phyloP scores from a whole-genome alignment of 92 coral and sea anemone species.

The Muricea muricata region DNA sequence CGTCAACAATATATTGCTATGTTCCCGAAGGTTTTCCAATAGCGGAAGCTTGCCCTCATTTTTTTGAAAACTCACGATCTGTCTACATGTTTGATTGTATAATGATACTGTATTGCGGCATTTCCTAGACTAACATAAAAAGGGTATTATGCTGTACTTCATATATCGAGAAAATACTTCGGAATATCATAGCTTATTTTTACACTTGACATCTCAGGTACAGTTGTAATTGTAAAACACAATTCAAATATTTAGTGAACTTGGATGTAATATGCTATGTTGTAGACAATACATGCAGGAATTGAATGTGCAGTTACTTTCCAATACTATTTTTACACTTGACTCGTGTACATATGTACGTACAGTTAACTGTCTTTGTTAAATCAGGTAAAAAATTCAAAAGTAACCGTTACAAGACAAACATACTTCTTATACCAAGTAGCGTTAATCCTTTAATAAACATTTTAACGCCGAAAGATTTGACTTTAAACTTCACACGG shows the following conservation, averaged over 20 bases:
- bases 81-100: too few species aligned
- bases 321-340: not conserved
- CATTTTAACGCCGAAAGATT: not conserved
- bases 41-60: too few species aligned
- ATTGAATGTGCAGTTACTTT: not conserved
- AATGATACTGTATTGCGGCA: too few species aligned
- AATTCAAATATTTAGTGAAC: not conserved
- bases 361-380: not conserved
- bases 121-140: too few species aligned
- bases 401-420: not conserved
- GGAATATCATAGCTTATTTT: not conserved
- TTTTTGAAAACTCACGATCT: too few species aligned
- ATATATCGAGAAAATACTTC: not conserved
- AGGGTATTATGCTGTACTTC: not conserved
- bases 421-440: not conserved
- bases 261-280: not conserved
- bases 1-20: too few species aligned
- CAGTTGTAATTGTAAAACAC: not conserved
- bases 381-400: not conserved
- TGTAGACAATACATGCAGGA: not conserved
- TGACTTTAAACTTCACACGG: not conserved
- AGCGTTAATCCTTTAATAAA: not conserved
- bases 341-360: not conserved
- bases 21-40: too few species aligned
- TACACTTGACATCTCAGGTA: not conserved